Percentiles rank a stretch among this genome's conserved stretches.
phyloP scores from a whole-genome alignment of 2,888 invertebrate genomes.

The Volucella inanis region DNA sequence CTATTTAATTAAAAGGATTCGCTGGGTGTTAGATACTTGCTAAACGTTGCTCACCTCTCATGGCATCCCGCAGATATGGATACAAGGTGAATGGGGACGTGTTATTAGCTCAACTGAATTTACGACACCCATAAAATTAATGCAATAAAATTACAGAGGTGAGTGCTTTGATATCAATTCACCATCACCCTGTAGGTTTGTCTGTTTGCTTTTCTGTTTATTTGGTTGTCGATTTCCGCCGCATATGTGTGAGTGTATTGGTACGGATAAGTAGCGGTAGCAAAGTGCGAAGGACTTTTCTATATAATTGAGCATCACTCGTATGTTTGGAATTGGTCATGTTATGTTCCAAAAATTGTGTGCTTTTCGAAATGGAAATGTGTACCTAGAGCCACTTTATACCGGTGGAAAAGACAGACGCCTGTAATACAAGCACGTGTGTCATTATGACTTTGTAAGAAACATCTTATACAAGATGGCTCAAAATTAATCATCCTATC shows the following conservation, averaged over 20 bases:
- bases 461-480: no score
- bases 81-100: conserved; percentile 66
- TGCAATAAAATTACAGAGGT: conserved; percentile 68
- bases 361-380: conserved; percentile 48
- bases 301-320: conserved; percentile 65
- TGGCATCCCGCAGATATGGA: conserved; percentile 50
- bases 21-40: conserved; percentile 61
- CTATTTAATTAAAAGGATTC: conserved; percentile 74
- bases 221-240: no score
- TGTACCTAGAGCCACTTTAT: neutral
- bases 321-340: conserved; percentile 51
- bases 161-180: conserved; percentile 63
- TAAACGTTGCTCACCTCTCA: conserved; percentile 62
- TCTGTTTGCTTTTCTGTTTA: neutral
- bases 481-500: no score
- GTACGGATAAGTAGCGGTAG: neutral
- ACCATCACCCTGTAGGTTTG: conserved; percentile 22
- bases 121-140: conserved; percentile 74
- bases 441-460: neutral
- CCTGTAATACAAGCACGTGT: neutral
- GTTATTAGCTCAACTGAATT: conserved; percentile 74
- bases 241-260: neutral
- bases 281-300: conserved; percentile 13
- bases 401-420: neutral
- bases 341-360: conserved; percentile 30